Conservation (phyloP, 2,113 vertebrate genomes). For the Bos indicus region DNA sequence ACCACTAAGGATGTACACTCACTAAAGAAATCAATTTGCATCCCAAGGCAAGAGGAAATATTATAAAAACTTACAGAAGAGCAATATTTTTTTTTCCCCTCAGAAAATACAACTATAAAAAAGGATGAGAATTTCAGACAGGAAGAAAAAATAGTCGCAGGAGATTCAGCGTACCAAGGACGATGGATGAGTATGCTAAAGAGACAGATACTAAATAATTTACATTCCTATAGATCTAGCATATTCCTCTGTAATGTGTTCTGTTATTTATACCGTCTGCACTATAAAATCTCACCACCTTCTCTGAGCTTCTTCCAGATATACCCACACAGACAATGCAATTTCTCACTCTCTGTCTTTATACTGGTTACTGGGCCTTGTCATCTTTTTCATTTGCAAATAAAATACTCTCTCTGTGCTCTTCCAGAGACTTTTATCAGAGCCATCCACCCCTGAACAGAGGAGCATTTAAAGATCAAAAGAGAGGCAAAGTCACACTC, state of each 20-base stretch:
- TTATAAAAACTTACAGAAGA: slow-evolving; percentile 14
- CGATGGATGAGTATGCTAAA: neutral
- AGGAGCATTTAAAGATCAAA: slow-evolving; percentile 58
- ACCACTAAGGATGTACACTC: neutral
- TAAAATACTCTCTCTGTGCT: slow-evolving; percentile 28
- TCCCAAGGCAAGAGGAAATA: slow-evolving; percentile 4
- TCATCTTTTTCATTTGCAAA: slow-evolving; percentile 50
- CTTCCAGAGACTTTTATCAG: slow-evolving; percentile 48
- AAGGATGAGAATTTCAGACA: neutral
- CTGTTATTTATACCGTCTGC: neutral
- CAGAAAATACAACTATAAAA: slow-evolving; percentile 44
- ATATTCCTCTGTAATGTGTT: neutral
- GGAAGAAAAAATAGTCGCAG: neutral
- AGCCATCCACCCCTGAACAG: slow-evolving; percentile 36
- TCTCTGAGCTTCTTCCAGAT: neutral
- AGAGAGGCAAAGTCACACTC: slow-evolving; percentile 23
- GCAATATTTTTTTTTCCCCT: neutral
- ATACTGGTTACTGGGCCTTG: neutral
- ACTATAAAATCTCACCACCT: neutral
- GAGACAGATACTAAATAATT: neutral
- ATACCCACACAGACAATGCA: neutral
- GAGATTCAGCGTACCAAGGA: neutral
- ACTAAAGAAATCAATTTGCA: neutral
- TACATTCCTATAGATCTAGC: neutral
- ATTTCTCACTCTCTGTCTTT: slow-evolving; percentile 28